A percentile compares a stretch with the other conserved stretches of the same genome.
These are phyloP conservation scores for Palythoa grandiflora DNA, from an alignment of 92 coral and sea anemone genomes.

Conservation along the genomic window DNA sequence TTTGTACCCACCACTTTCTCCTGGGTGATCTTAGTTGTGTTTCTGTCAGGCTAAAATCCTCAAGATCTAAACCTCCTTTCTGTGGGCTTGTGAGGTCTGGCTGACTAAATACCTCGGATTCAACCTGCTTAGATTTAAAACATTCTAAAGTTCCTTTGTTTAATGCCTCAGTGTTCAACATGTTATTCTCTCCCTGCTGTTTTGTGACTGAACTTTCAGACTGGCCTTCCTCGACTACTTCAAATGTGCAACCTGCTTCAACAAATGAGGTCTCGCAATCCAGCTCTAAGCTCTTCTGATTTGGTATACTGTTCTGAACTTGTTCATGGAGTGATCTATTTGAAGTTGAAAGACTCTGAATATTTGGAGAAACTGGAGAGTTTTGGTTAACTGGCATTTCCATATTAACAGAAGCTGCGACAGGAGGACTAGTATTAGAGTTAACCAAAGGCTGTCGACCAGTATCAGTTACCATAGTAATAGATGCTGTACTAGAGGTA, in stretches of 20 bases:
- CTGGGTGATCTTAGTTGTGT: slow-evolving; percentile 69
- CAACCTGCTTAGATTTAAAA: neutral
- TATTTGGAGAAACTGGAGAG: neutral
- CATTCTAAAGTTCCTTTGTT: neutral
- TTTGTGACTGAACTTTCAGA: neutral
- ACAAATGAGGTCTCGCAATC: neutral
- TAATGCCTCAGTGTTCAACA: neutral
- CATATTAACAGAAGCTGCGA: neutral
- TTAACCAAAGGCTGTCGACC: neutral
- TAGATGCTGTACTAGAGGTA: neutral
- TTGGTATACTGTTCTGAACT: neutral
- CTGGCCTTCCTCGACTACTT: slow-evolving; percentile 22
- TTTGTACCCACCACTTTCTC: slow-evolving; percentile 68
- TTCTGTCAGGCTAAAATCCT: slow-evolving; percentile 44
- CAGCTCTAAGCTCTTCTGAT: neutral
- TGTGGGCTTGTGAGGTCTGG: neutral
- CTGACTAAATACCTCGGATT: neutral
- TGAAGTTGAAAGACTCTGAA: neutral
- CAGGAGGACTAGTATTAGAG: neutral
- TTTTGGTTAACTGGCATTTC: neutral
- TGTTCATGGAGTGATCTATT: neutral
- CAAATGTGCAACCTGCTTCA: neutral
- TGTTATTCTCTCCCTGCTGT: neutral
- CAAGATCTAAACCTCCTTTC: slow-evolving; percentile 13
- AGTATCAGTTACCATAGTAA: slow-evolving; percentile 15